Base-by-base conservation (phyloP, 2,113 vertebrate genomes). In the Perca schrenkii region DNA sequence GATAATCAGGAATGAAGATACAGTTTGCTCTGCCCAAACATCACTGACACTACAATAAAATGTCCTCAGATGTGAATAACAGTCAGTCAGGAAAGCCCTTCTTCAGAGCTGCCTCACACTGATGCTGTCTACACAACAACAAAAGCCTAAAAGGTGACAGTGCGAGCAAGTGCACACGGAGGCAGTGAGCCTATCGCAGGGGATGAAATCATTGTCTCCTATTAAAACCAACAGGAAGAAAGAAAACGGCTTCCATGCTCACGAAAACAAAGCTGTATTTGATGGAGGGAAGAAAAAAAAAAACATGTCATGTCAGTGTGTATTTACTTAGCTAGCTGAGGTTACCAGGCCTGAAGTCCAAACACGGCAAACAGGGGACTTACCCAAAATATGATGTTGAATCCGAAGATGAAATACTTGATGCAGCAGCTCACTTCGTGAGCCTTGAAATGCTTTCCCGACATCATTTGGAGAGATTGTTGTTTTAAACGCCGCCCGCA, bases 341-440 rank as follows among this genome's bases (percentile, higher is more conserved):
- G 67, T 65, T 8, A 50, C 4, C 34, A 50, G 83, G 79, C 85
- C 85, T 22, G 34, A 56, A 28, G 63, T 28, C 21, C 17, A 14
- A 10, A 64, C 52, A 57, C 25, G 46, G 31, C 31, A 74, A 54
- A 81, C 14, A 74, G 17, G 66, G 58, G 56, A 95, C 97, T 98
- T 92, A 99, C 98, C 98, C 98, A 99, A 92, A 99, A 99, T 88
- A 99, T 99, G 85, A 99, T 98, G 94, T 99, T 99, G 95, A 99
- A 99, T 81, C 98, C 98, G 74, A 99, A 99, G 79, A 99, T 99
- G 90, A 99, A 99, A 84, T 99, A 99, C 91, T 99, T 99, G 93
- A 99, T 99, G 95, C 98, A 99, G 96, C 98, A 99, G 95, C 98
- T 99, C 94, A 99, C 98, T 96, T 99, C 98, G 46, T 98, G 98